Evolutionary conservation across 2,888 invertebrate genomes (phyloP).

Genomic region (Mimas tiliae): DNA sequence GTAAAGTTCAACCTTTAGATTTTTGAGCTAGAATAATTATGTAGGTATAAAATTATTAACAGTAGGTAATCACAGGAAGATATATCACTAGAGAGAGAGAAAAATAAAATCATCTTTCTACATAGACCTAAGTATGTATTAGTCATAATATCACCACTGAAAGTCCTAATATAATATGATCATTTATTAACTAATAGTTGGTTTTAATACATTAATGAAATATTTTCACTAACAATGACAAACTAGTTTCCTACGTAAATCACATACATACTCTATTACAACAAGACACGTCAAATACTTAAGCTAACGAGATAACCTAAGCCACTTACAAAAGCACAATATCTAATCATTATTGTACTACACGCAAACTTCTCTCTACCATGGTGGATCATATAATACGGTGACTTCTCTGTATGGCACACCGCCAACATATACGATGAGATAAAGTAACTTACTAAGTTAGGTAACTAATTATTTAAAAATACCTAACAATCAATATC

Average conservation of each 20-base stretch:
- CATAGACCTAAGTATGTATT: conserved; percentile 60
- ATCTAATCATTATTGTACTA: conserved; percentile 41
- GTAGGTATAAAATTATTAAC: conserved; percentile 76
- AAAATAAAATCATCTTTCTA: conserved; percentile 63
- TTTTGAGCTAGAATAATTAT: conserved; percentile 76
- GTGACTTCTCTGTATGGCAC: conserved; percentile 24
- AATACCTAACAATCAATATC: conserved; percentile 73
- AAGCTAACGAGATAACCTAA: conserved; percentile 64
- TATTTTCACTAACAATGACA: conserved; percentile 9
- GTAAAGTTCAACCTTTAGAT: conserved; percentile 67
- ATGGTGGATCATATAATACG: not conserved
- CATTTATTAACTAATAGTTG: conserved; percentile 15
- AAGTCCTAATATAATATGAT: conserved; percentile 48
- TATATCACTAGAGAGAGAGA: conserved; percentile 65
- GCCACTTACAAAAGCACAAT: conserved; percentile 62
- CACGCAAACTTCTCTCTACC: conserved; percentile 10
- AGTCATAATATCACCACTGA: conserved; percentile 72
- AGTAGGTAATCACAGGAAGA: conserved; percentile 82
- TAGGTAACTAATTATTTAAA: conserved; percentile 42
- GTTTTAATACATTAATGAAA: conserved; percentile 33
- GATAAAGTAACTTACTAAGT: conserved; percentile 53
- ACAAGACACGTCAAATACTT: conserved; percentile 43
- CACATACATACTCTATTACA: conserved; percentile 40
- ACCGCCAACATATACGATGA: conserved; percentile 41
- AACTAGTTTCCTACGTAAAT: conserved; percentile 37